Base-by-base conservation (phyloP, 2,797 vertebrate species). In the Esox masquinongy region DNA sequence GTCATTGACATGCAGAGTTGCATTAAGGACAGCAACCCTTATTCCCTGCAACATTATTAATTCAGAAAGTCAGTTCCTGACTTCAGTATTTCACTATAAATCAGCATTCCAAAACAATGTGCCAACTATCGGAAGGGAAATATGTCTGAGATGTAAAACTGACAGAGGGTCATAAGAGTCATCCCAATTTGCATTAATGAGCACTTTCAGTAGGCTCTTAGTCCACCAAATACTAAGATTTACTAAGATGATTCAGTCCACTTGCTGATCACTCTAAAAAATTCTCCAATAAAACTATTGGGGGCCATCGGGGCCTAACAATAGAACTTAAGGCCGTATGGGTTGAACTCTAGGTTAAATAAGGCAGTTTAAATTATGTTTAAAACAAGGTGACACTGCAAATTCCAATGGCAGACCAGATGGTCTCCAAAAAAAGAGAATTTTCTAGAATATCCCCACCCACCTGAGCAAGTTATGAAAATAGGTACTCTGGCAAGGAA, bases 181-280 rank as follows among this genome's bases (percentile, higher is more conserved):
- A 34, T 34, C 29, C 64, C 14, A 66, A 31, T 66, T 34, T 66
- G 29, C 64, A 66, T 66, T 66, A 66, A 66, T 66, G 29, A 66
- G 64, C 64, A 66, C 63, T 34, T 16, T 66, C 31, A 2, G 63
- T 2, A 66, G 3, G 63, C 63, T 34, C 16, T 66, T 29, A 31
- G 63, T 66, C 63, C 63, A 17, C 15, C 29, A 66, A 66, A 66
- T 66, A 34, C 29, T 16, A 24, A 17, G 26, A 66, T 66, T 31
- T 66, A 66, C 31, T 8, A 16, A 34, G 31, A 66, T 19, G 63
- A 66, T 19, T 66, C 15, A 17, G 64, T 66, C 64, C 29, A 66
- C 16, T 17, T 31, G 29, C 17, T 14, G 17, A 66, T 66, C 64
- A 31, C 1, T 36, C 5, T 31, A 29, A 12, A 24, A 64, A 66